Evolutionary conservation across 2,888 invertebrate species (phyloP).

Genomic region (Patella pellucida): DNA sequence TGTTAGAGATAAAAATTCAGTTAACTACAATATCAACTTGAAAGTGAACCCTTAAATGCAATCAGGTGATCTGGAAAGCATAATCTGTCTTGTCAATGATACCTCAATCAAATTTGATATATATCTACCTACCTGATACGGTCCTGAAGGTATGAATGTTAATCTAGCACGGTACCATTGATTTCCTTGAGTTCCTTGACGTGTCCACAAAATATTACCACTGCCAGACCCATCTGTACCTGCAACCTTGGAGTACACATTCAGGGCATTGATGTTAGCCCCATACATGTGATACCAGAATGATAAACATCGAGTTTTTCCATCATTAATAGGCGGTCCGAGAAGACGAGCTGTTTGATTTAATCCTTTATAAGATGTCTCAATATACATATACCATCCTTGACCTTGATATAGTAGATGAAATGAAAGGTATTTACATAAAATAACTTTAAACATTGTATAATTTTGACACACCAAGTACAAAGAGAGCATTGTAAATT

Average conservation of each 20-base stretch:
- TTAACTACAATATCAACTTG: too few species aligned
- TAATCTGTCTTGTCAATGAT: too few species aligned
- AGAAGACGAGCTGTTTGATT: conserved; percentile 75
- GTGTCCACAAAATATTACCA: conserved; percentile 30
- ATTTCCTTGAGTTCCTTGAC: conserved; percentile 41
- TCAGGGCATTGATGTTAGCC: conserved; percentile 49
- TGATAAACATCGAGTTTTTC: conserved; percentile 46
- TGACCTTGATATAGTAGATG: conserved; percentile 21
- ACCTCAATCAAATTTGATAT: too few species aligned
- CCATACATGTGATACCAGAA: conserved; percentile 67
- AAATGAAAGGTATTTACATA: not conserved
- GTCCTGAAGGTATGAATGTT: conserved; percentile 22
- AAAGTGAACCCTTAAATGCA: too few species aligned
- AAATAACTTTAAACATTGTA: not conserved
- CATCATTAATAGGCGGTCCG: conserved; percentile 46
- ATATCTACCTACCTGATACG: conserved; percentile 22
- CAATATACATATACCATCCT: conserved; percentile 75
- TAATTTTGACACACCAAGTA: too few species aligned
- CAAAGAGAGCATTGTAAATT: too few species aligned
- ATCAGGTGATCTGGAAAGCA: too few species aligned
- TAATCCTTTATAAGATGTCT: conserved; percentile 74
- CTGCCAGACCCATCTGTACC: conserved; percentile 8
- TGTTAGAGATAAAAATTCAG: too few species aligned
- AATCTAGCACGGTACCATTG: conserved; percentile 42
- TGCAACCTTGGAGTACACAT: conserved; percentile 49